Base-by-base conservation (phyloP, 2,888 invertebrate species). In the Patella ulyssiponensis region DNA sequence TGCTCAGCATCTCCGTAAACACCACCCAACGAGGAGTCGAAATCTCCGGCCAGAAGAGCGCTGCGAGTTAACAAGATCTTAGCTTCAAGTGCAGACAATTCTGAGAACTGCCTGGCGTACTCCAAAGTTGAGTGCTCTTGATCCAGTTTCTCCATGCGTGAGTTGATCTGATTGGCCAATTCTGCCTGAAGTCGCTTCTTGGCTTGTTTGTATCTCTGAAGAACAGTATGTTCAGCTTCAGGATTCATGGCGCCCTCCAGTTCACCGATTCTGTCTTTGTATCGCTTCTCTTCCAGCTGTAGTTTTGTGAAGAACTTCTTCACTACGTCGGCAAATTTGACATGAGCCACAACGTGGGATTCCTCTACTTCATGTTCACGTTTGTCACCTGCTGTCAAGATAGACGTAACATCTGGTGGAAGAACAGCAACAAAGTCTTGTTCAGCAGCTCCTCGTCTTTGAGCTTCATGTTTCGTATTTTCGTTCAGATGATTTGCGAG, bases 241-340 rank as follows among this genome's bases (percentile, higher is more conserved):
- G 89, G 86, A 76, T 88, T 89, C 85, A 88, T 85, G 44, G 84
- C 85, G 70, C 88, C 90, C 74, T 87, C 85, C 52, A 90, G 80
- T 72, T 89, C 87, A 58, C 78, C 83, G 78, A 86, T 83, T 72
- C 85, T 85, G 73, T 88, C 88, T 75, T 87, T 85, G 81, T 84
- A 89, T 15, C 87, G 85, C 80, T 88, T 87, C 79, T 90, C 89
- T 75, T 90, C 90, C 33, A 82, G 85, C 58, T 86, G 84, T 9
- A 90, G 83, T 79, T 90, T 90, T 78, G 78, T 81, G 79, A 86
- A 87, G 84, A 90, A 90, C 81, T 88, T 88, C 52, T 86, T 78
- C 9, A 90, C 77, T 4, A 84, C 83, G 71, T 90, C 90, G 1
- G 86, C 82, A 75, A 88, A 88, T 77, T 86, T 88, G 51, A 86